A percentile compares a stretch with the other conserved stretches of the same genome.
Conservation (phyloP, 2,113 vertebrate genomes). For the Peromyscus leucopus region DNA sequence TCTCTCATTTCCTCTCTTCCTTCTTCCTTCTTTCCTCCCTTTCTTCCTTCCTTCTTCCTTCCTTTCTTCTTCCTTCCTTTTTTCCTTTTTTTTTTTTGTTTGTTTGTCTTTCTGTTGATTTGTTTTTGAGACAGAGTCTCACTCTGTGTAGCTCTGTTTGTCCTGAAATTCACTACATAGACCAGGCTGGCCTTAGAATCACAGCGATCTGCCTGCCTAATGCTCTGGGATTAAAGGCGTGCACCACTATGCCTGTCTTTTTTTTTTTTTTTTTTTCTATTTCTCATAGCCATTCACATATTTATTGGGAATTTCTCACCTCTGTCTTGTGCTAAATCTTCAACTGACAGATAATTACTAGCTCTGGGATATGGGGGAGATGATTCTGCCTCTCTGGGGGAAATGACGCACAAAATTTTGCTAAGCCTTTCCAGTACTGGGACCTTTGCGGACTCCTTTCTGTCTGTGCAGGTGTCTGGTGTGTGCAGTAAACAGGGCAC, state of each 20-base stretch:
- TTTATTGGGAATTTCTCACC: slow-evolving; percentile 10
- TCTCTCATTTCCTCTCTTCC: background rate
- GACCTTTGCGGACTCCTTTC: background rate
- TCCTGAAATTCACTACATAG: background rate
- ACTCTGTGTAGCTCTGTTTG: background rate
- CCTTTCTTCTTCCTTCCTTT: background rate
- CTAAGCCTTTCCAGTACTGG: background rate
- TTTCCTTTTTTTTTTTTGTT: background rate
- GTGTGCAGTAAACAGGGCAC: background rate
- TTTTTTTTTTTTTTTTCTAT: background rate
- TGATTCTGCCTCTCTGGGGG: background rate
- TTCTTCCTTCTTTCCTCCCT: background rate
- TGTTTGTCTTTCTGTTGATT: background rate
- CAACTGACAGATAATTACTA: background rate
- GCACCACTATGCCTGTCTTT: background rate
- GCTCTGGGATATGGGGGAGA: background rate
- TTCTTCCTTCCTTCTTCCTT: too few relatives aligned
- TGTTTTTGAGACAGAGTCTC: background rate
- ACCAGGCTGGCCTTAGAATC: background rate
- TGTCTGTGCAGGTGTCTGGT: background rate
- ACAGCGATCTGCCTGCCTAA: background rate
- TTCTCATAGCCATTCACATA: background rate
- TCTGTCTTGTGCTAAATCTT: slow-evolving; percentile 41
- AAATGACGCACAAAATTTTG: slow-evolving; percentile 5
- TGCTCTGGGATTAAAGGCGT: background rate